Percentiles rank a stretch among this genome's conserved stretches.
Evolutionary conservation across 2,797 vertebrate species (phyloP).

Genomic region (Tragelaphus oryx): DNA sequence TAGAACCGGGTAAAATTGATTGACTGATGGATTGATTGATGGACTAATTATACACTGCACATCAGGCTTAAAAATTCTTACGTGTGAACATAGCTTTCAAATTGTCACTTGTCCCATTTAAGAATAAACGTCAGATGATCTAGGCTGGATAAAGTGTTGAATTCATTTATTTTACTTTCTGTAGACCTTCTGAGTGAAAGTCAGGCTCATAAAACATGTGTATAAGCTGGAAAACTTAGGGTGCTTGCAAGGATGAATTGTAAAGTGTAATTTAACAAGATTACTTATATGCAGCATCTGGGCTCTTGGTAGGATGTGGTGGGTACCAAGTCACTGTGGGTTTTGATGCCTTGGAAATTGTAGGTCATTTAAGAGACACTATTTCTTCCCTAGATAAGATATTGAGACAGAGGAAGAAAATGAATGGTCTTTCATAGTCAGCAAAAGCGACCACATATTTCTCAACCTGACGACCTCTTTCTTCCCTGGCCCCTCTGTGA

Average conservation of each 20-base stretch:
- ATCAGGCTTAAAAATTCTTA: neutral
- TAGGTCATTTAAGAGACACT: constrained; percentile 17
- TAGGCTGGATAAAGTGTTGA: neutral
- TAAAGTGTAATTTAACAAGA: neutral
- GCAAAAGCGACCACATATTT: neutral
- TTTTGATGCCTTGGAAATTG: constrained; percentile 24
- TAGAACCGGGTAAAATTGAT: neutral
- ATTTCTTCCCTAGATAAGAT: constrained; percentile 32
- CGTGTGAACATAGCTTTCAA: neutral
- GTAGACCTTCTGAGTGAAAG: constrained; percentile 55
- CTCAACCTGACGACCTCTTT: neutral
- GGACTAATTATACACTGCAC: neutral
- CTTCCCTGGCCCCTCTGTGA: neutral
- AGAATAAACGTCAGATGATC: constrained; percentile 38
- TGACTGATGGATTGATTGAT: neutral
- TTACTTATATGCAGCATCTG: neutral
- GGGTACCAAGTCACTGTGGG: neutral
- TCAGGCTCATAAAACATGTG: constrained; percentile 57
- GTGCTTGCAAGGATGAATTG: constrained; percentile 1
- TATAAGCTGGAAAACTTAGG: constrained; percentile 37
- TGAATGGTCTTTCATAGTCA: neutral
- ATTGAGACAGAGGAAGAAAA: neutral
- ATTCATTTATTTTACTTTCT: constrained; percentile 64
- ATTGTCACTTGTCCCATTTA: constrained; percentile 40
- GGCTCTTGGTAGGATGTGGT: neutral